Conservation (phyloP, 2,113 vertebrate species). For the Corythaixoides concolor region DNA sequence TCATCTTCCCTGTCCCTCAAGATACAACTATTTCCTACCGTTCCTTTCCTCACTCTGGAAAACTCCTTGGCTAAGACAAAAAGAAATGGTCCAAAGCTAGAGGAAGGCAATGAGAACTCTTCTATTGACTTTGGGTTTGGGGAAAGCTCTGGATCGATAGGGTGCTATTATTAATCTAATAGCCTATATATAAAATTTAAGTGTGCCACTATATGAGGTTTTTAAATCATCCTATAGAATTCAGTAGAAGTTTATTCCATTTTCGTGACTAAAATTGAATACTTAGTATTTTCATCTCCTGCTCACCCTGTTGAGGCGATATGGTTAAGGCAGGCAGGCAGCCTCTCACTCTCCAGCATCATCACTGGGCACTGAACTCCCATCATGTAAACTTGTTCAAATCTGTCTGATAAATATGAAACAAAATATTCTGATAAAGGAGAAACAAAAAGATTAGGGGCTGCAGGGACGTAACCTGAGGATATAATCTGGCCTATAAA, state of each 20-base stretch:
- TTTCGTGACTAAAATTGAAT: not conserved
- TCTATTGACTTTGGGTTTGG: not conserved
- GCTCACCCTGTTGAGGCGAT: not conserved
- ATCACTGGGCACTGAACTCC: not conserved
- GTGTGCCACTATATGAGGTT: not conserved
- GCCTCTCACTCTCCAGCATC: not conserved
- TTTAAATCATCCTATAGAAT: not conserved
- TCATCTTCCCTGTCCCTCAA: not conserved
- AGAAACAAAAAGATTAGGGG: not conserved
- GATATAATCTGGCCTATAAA: not conserved
- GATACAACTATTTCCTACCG: not conserved
- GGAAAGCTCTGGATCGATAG: slow-evolving; percentile 19
- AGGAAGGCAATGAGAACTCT: slow-evolving; percentile 14
- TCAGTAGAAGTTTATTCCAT: not conserved
- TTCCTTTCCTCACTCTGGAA: not conserved
- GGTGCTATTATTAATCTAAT: slow-evolving; percentile 34
- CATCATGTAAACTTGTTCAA: not conserved
- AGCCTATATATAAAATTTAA: slow-evolving; percentile 4
- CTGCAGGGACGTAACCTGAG: not conserved
- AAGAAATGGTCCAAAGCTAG: not conserved
- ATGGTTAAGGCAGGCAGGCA: not conserved
- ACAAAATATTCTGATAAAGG: no score
- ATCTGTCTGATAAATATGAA: not conserved
- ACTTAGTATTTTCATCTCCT: not conserved
- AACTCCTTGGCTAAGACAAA: not conserved